These are phyloP conservation scores for Parapsyche elsis DNA, from an alignment of 1,140 invertebrate species.

Conservation along the genomic window DNA sequence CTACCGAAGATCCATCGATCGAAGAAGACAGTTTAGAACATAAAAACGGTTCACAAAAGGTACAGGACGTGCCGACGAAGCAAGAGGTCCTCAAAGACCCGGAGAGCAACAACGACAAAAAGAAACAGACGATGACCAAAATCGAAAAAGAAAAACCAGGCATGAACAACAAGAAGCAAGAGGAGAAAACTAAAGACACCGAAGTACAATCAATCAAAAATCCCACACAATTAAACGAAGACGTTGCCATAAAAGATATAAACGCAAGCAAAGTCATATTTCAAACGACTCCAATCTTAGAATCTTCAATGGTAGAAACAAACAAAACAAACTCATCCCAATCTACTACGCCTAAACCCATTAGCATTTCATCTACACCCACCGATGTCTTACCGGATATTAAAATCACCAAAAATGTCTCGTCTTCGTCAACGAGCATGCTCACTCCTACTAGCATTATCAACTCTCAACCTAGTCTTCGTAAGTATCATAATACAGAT, in stretches of 20 bases:
- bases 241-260: slow-evolving; percentile 43
- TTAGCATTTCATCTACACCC: slow-evolving; percentile 18
- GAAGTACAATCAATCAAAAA: slow-evolving; percentile 41
- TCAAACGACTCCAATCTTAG: slow-evolving; percentile 43
- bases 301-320: slow-evolving; percentile 41
- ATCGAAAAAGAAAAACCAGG: slow-evolving; percentile 53
- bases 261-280: background rate
- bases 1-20: slow-evolving; percentile 50
- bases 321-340: background rate
- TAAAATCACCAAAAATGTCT: slow-evolving; percentile 16
- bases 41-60: slow-evolving; percentile 52
- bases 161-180: slow-evolving; percentile 52
- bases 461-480: slow-evolving; percentile 35
- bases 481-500: slow-evolving; percentile 14
- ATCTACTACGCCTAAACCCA: background rate
- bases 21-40: slow-evolving; percentile 49
- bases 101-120: slow-evolving; percentile 54
- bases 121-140: slow-evolving; percentile 54
- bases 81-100: slow-evolving; percentile 56
- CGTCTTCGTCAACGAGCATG: background rate
- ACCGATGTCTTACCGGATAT: slow-evolving; percentile 22
- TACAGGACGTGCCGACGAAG: slow-evolving; percentile 53
- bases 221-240: slow-evolving; percentile 43
- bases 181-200: slow-evolving; percentile 51
- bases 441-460: slow-evolving; percentile 31